A percentile compares a stretch with the other conserved stretches of the same genome.
Evolutionary conservation across 1,140 invertebrate species (phyloP).

Genomic region (Caenorhabditis brenneri): DNA sequence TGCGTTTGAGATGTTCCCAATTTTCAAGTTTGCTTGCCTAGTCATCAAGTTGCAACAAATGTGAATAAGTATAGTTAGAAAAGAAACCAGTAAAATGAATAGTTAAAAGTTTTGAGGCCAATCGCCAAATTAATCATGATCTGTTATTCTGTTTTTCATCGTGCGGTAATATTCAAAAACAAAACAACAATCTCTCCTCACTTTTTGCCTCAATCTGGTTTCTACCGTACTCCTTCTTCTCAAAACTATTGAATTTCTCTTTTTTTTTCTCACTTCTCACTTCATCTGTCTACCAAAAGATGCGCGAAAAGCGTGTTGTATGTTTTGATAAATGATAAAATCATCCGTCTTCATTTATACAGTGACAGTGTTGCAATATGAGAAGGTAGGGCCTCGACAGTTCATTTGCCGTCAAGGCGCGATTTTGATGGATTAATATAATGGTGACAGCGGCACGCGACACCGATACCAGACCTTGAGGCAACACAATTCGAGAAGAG

Average conservation of each 20-base stretch:
- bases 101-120: constrained; percentile 38
- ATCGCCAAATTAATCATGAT: constrained; percentile 42
- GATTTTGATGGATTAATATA: constrained; percentile 31
- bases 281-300: not conserved
- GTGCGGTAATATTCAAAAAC: constrained; percentile 31
- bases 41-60: no score
- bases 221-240: not conserved
- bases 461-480: constrained; percentile 18
- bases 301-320: constrained; percentile 35
- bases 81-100: constrained; percentile 14
- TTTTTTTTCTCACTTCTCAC: not conserved
- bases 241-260: not conserved
- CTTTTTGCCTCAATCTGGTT: not conserved
- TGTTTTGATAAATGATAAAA: constrained; percentile 32
- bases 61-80: no score
- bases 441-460: constrained; percentile 17
- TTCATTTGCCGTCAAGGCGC: constrained; percentile 9
- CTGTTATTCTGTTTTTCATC: constrained; percentile 22
- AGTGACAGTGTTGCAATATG: not conserved
- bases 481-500: not conserved
- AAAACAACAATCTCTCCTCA: not conserved
- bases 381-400: not conserved
- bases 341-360: constrained; percentile 12
- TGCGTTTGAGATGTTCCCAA: no score
- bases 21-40: no score